Evolutionary conservation across 2,797 vertebrate genomes (phyloP).

Genomic region (Poeciliopsis infans): DNA sequence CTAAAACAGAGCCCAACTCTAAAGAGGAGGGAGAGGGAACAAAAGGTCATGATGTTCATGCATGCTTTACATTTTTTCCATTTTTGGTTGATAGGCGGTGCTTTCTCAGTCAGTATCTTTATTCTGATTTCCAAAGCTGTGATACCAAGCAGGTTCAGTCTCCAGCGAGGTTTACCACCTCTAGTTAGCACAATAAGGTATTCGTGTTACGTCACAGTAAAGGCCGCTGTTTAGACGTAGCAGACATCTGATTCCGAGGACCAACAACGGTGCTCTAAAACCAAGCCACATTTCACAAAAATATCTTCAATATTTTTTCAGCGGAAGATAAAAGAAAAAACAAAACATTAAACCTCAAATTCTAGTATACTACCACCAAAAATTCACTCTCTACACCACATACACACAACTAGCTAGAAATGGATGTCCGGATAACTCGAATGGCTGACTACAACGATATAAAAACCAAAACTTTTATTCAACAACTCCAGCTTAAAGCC

Average conservation of each 20-base stretch:
- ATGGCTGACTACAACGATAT: slow-evolving; percentile 32
- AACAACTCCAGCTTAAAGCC: not conserved
- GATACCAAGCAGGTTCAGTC: not conserved
- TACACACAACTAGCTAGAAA: slow-evolving; percentile 48
- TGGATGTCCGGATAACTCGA: slow-evolving; percentile 79
- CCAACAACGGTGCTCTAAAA: not conserved
- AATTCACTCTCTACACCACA: slow-evolving; percentile 50
- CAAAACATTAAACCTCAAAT: slow-evolving; percentile 48
- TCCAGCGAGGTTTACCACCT: not conserved
- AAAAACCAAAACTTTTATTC: not conserved
- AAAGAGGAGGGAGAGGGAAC: not conserved
- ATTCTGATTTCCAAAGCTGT: not conserved
- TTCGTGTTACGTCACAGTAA: not conserved
- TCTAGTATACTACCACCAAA: slow-evolving; percentile 35
- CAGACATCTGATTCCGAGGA: too few relatives aligned
- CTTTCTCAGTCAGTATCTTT: not conserved
- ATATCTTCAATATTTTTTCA: not conserved
- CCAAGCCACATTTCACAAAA: not conserved
- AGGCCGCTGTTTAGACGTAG: not conserved
- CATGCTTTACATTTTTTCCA: not conserved
- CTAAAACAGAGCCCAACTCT: not conserved
- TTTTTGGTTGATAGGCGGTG: not conserved
- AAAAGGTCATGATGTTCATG: not conserved
- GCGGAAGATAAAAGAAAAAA: slow-evolving; percentile 36
- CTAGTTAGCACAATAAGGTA: not conserved